Evolutionary conservation across 1,140 invertebrate species (phyloP).

Genomic region (Centruroides sculpturatus): DNA sequence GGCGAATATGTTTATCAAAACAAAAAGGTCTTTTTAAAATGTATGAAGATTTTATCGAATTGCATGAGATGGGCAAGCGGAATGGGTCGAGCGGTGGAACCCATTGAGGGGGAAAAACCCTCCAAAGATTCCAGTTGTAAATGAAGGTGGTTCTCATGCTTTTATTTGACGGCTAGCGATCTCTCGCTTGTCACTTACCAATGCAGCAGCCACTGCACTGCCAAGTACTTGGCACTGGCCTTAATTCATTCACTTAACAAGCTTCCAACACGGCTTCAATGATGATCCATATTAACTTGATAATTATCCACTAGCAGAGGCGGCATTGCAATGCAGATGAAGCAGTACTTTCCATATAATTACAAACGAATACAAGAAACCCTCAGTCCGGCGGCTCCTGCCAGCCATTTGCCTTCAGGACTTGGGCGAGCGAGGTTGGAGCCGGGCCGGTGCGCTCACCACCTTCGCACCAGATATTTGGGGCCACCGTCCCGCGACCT

Average conservation of each 20-base stretch:
- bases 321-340: constrained; percentile 17
- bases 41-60: constrained; percentile 13
- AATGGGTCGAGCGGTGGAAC: constrained; percentile 5
- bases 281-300: constrained; percentile 19
- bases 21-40: constrained; percentile 17
- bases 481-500: no score
- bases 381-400: background rate
- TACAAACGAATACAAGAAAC: constrained; percentile 18
- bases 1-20: constrained; percentile 17
- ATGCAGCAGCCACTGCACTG: constrained; percentile 2
- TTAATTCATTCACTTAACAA: constrained; percentile 18
- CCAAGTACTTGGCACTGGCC: constrained; percentile 11
- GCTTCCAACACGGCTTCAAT: constrained; percentile 4
- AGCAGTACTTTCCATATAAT: constrained; percentile 18
- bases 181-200: constrained; percentile 8
- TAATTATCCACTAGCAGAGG: constrained; percentile 11
- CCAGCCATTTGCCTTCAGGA: no score
- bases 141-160: constrained; percentile 12
- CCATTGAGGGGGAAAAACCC: background rate
- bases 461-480: no score
- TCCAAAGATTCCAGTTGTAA: constrained; percentile 9
- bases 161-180: background rate
- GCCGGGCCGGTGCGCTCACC: no score
- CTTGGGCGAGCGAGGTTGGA: background rate
- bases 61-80: constrained; percentile 9